Base-by-base conservation (phyloP, 2,888 invertebrate species). In the Drosophila acutilabella region DNA sequence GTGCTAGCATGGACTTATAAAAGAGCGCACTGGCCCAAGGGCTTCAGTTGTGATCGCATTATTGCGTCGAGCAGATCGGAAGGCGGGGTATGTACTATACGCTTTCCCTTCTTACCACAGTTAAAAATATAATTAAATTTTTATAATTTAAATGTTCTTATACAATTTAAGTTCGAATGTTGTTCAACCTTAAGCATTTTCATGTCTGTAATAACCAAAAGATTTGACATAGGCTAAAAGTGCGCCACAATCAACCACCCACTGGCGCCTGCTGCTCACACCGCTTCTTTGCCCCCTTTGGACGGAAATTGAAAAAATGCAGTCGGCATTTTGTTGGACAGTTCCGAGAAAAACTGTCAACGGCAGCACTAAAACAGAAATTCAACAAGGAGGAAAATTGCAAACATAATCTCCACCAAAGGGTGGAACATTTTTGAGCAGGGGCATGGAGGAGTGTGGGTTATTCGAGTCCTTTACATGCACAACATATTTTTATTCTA, bases 361-460 rank as follows among this genome's bases (percentile, higher is more conserved):
- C 60, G 69, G 56, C 80, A 80, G 84, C 81, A 83, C 67, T 78
- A 58, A 81, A 78, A 71, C 56, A 40, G 47, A 56, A 62, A 48
- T 33, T 57, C 67, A 41, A 20, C 50, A 59, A 51, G 33, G 7
- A 36, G 10, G 7, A 7, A 7, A 38, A 40, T 30, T n/a, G 10
- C 16, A 38, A 45, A 52, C 26, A 45, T 47, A 45, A 47, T 13
- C 38, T 11, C 1, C 33, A 7, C 16, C 18, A 10, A 36, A 36
- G 11, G 36, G 11, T 18, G 18, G 7, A 16, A 36, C 4, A n/a
- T 4, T 30, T 26, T 16, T 5, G 4, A 16, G 16, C 13, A 3
- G 11, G 16, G 23, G 13, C 10, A 4, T n/a, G 10, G 3, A 6
- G 8, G 13, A 11, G 2, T 1, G 13, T 41, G 2, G 4, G 13